A percentile compares a stretch with the other conserved stretches of the same genome.
phyloP scores from a whole-genome alignment of 1,140 invertebrate species.

The Drosophila kanapiae region DNA sequence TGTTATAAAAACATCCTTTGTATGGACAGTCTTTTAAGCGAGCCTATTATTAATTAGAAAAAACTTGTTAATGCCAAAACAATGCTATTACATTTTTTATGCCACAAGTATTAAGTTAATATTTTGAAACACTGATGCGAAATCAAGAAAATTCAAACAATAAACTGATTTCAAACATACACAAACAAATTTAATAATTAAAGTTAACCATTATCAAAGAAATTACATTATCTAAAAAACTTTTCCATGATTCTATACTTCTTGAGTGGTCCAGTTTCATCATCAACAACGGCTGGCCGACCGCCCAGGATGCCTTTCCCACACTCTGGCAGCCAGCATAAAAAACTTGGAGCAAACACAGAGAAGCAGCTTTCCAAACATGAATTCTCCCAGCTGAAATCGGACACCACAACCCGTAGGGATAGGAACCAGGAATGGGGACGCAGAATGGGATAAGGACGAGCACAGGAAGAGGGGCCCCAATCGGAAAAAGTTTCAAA shows the following conservation, averaged over 20 bases:
- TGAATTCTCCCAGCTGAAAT: slow-evolving; percentile 58
- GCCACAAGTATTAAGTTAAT: neutral
- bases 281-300: slow-evolving; percentile 20
- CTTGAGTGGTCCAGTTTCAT: neutral
- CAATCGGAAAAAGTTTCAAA: slow-evolving; percentile 63
- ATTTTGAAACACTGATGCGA: no score
- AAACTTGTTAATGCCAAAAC: neutral
- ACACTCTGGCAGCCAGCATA: slow-evolving; percentile 27
- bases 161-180: no score
- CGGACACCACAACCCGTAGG: slow-evolving; percentile 60
- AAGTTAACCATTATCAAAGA: no score
- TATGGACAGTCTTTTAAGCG: neutral
- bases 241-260: neutral
- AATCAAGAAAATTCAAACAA: neutral
- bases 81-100: neutral
- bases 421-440: slow-evolving; percentile 15
- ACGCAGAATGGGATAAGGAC: slow-evolving; percentile 10
- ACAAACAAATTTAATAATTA: neutral
- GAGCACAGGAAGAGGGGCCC: slow-evolving; percentile 42
- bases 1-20: neutral
- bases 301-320: slow-evolving; percentile 37
- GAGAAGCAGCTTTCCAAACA: slow-evolving; percentile 38
- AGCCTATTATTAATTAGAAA: neutral
- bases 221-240: neutral
- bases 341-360: slow-evolving; percentile 33